phyloP scores from a whole-genome alignment of 2,888 invertebrate species.

The Blastobasis adustella region DNA sequence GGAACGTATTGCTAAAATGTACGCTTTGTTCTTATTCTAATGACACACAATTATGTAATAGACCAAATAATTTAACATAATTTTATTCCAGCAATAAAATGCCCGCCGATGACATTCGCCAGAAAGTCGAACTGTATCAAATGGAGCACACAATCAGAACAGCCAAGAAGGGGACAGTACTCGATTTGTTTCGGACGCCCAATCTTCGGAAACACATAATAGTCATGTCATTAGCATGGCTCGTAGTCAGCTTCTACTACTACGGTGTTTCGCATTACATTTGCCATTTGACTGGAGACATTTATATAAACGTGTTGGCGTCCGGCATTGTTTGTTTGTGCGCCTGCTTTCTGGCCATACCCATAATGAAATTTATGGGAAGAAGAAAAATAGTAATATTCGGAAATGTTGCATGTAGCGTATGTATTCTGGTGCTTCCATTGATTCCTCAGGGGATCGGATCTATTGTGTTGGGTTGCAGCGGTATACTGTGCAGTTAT shows the following conservation, averaged over 20 bases:
- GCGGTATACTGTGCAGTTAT: slow-evolving; percentile 85
- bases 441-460: slow-evolving; percentile 57
- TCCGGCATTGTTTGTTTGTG: slow-evolving; percentile 77
- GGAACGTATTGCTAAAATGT: slow-evolving; percentile 76
- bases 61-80: too few relatives aligned
- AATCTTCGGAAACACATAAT: slow-evolving; percentile 80
- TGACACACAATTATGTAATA: too few relatives aligned
- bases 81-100: slow-evolving; percentile 43
- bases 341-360: slow-evolving; percentile 75
- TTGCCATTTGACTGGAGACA: slow-evolving; percentile 82
- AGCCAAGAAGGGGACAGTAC: slow-evolving; percentile 52
- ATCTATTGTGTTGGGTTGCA: slow-evolving; percentile 77
- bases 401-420: slow-evolving; percentile 73
- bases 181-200: slow-evolving; percentile 80
- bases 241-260: slow-evolving; percentile 81
- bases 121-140: slow-evolving; percentile 46
- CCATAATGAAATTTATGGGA: slow-evolving; percentile 77
- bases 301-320: slow-evolving; percentile 86
- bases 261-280: slow-evolving; percentile 89
- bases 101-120: slow-evolving; percentile 53
- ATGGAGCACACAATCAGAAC: slow-evolving; percentile 26
- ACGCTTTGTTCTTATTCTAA: background rate
- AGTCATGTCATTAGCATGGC: slow-evolving; percentile 83
- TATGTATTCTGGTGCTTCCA: slow-evolving; percentile 77
- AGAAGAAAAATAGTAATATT: slow-evolving; percentile 76